A percentile compares a stretch with the other conserved stretches of the same genome.
Evolutionary conservation across 1,140 invertebrate species (phyloP).

Genomic region (Ericerus pela): DNA sequence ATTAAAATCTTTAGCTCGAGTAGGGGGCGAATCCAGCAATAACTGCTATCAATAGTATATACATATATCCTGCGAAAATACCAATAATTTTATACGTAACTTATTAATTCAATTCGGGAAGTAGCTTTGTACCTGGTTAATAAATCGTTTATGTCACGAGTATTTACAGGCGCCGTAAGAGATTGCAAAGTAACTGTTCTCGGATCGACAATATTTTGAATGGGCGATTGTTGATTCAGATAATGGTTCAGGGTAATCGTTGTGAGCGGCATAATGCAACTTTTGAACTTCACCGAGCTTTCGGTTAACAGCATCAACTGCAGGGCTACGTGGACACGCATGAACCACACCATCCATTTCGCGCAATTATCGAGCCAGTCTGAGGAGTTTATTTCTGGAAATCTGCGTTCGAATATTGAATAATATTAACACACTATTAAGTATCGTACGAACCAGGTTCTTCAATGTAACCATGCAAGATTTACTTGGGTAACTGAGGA

Average conservation of each 20-base stretch:
- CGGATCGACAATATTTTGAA: not conserved
- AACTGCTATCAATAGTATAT: too few species aligned
- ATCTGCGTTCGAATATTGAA: too few species aligned
- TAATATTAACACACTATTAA: too few species aligned
- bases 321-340: not conserved
- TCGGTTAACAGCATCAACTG: constrained; percentile 1
- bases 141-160: not conserved
- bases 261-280: not conserved
- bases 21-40: too few species aligned
- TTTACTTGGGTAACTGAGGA: constrained; percentile 10
- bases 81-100: not conserved
- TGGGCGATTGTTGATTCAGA: not conserved
- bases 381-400: not conserved
- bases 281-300: not conserved
- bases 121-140: not conserved
- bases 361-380: not conserved
- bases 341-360: not conserved
- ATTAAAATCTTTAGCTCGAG: too few species aligned
- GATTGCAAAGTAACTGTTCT: not conserved
- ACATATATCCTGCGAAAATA: too few species aligned
- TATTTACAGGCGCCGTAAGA: not conserved
- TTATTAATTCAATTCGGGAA: not conserved
- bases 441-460: not conserved
- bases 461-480: not conserved
- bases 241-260: not conserved